Percentiles rank a stretch among this genome's conserved stretches.
phyloP scores from a whole-genome alignment of 2,797 vertebrate genomes.

The Pteropus rufus region DNA sequence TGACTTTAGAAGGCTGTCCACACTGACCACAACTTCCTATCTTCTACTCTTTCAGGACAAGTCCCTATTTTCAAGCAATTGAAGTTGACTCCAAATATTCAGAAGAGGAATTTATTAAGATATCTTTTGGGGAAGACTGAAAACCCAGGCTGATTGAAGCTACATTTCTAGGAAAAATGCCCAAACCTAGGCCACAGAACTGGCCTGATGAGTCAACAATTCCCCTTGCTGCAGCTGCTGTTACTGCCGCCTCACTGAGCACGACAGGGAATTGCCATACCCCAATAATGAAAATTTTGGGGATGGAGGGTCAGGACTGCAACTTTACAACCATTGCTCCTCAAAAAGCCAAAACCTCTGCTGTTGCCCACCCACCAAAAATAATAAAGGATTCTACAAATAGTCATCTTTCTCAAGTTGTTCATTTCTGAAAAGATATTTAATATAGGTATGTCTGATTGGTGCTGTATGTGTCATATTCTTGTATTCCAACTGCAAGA shows the following conservation, averaged over 20 bases:
- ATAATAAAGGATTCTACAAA: not conserved
- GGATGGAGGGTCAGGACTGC: not conserved
- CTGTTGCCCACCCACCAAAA: not conserved
- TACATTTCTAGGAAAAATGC: not conserved
- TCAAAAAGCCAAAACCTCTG: not conserved
- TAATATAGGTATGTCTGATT: not conserved
- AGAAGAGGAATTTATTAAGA: not conserved
- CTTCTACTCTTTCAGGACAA: not conserved
- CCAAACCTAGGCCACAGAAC: not conserved
- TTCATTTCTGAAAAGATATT: not conserved
- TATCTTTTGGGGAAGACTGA: not conserved
- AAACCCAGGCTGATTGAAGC: not conserved
- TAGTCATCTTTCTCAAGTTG: not conserved
- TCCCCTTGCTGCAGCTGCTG: not conserved
- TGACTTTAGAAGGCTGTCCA: not conserved
- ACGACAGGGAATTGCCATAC: not conserved
- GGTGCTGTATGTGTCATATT: not conserved
- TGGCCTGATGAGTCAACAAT: not conserved
- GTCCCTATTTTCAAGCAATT: not conserved
- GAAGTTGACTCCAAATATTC: not conserved
- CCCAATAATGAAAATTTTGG: not conserved
- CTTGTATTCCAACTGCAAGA: not conserved
- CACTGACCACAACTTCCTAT: not conserved
- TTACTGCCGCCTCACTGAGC: not conserved
- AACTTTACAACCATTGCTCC: not conserved